phyloP scores from a whole-genome alignment of 1,140 invertebrate species.

The Pseudomyrmex pallidus region DNA sequence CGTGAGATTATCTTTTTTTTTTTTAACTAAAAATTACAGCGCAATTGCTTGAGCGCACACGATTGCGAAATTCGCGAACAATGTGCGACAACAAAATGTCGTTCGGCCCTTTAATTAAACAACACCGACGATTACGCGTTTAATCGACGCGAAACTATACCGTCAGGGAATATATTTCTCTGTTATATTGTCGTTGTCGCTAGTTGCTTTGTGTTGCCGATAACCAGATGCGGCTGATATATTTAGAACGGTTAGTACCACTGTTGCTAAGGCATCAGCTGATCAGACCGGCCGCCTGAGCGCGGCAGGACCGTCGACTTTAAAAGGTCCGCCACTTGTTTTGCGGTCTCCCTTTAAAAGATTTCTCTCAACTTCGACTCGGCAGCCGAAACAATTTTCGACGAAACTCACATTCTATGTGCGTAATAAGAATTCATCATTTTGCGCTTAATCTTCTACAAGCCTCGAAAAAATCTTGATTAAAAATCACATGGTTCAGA shows the following conservation, averaged over 20 bases:
- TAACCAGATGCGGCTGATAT: slow-evolving; percentile 76
- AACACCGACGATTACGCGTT: slow-evolving; percentile 20
- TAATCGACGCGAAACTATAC: slow-evolving; percentile 40
- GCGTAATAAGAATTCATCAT: too few species aligned
- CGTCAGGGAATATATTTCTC: not conserved
- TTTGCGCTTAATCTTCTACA: too few species aligned
- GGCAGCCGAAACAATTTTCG: too few species aligned
- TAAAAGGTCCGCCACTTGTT: not conserved
- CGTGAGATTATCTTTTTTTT: too few species aligned
- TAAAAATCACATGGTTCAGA: too few species aligned
- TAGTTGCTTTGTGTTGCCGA: slow-evolving; percentile 52
- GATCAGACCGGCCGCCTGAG: slow-evolving; percentile 77
- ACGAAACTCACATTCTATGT: too few species aligned
- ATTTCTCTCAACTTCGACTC: too few species aligned
- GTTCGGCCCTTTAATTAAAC: slow-evolving; percentile 20
- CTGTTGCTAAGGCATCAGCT: slow-evolving; percentile 85
- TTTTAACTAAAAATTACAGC: too few species aligned
- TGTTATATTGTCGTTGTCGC: slow-evolving; percentile 9
- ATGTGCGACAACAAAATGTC: too few species aligned
- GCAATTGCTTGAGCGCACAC: not conserved
- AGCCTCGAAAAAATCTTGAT: too few species aligned
- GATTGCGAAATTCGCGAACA: not conserved
- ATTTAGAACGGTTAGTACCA: slow-evolving; percentile 82
- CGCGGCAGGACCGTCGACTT: slow-evolving; percentile 53
- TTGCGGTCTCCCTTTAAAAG: too few species aligned